phyloP scores from a whole-genome alignment of 2,888 invertebrate genomes.

The Cosmia trapezina region DNA sequence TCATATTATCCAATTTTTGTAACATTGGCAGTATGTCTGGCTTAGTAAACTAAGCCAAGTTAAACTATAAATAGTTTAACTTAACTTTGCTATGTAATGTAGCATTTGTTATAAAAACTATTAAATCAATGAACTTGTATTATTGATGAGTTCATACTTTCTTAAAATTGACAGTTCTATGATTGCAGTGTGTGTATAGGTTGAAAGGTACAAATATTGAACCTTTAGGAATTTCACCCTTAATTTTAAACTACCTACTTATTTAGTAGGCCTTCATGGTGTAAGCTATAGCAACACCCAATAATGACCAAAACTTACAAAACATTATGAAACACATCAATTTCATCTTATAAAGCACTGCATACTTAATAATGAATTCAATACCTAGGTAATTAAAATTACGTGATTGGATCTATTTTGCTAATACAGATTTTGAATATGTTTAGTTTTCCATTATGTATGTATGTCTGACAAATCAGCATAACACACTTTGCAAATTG shows the following conservation, averaged over 20 bases:
- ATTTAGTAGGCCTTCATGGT: not conserved
- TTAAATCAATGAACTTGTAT: not conserved
- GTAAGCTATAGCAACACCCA: not conserved
- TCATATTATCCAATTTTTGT: not conserved
- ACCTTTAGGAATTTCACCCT: not conserved
- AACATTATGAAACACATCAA: not conserved
- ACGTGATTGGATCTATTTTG: not conserved
- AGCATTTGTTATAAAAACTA: not conserved
- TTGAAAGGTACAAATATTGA: not conserved
- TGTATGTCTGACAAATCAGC: not conserved
- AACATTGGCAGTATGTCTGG: not conserved
- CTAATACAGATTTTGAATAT: not conserved
- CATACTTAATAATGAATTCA: not conserved
- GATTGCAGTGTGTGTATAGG: not conserved
- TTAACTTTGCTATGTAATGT: not conserved
- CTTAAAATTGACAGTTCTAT: not conserved
- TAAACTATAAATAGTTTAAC: not conserved
- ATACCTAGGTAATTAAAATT: not conserved
- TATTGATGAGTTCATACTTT: not conserved
- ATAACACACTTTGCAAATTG: constrained; percentile 24
- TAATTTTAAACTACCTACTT: not conserved
- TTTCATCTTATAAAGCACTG: not conserved
- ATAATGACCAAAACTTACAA: not conserved
- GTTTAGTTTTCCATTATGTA: not conserved
- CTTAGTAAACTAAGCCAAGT: too few relatives aligned